These are phyloP conservation scores for Whitmania pigra DNA, from an alignment of 1,140 invertebrate genomes.

Conservation along the genomic window DNA sequence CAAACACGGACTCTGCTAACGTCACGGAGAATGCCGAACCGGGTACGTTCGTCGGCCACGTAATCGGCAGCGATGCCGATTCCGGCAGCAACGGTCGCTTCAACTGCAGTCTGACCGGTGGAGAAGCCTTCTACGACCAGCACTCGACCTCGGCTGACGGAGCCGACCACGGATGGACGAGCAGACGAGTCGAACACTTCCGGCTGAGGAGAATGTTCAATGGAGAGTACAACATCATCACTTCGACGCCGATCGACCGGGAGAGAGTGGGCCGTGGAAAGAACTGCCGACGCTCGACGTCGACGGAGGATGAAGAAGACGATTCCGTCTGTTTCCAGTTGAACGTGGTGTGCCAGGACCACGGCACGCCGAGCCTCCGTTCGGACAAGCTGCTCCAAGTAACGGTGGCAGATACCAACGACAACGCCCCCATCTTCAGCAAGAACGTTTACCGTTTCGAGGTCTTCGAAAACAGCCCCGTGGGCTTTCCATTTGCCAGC, in stretches of 20 bases:
- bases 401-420: constrained; percentile 68
- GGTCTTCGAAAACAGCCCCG: constrained; percentile 26
- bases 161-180: neutral
- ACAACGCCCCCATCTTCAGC: constrained; percentile 71
- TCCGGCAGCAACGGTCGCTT: constrained; percentile 31
- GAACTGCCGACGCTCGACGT: no score
- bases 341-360: constrained; percentile 17
- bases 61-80: constrained; percentile 36
- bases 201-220: constrained; percentile 9
- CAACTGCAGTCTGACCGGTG: constrained; percentile 2
- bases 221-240: constrained; percentile 23
- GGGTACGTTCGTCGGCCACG: constrained; percentile 19
- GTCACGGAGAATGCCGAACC: constrained; percentile 28
- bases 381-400: constrained; percentile 59
- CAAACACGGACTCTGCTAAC: constrained; percentile 19
- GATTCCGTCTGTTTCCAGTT: constrained; percentile 9
- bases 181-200: constrained; percentile 16
- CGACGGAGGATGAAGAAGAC: no score
- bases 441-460: constrained; percentile 65
- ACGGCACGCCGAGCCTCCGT: constrained; percentile 34
- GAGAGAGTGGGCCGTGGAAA: constrained; percentile 6
- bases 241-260: constrained; percentile 21
- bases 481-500: constrained; percentile 15
- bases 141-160: neutral
- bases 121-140: neutral